Evolutionary conservation across 2,113 vertebrate species (phyloP), one percentile per base, ranked within the genome.

Genomic region (Cynopterus brachyotis): DNA sequence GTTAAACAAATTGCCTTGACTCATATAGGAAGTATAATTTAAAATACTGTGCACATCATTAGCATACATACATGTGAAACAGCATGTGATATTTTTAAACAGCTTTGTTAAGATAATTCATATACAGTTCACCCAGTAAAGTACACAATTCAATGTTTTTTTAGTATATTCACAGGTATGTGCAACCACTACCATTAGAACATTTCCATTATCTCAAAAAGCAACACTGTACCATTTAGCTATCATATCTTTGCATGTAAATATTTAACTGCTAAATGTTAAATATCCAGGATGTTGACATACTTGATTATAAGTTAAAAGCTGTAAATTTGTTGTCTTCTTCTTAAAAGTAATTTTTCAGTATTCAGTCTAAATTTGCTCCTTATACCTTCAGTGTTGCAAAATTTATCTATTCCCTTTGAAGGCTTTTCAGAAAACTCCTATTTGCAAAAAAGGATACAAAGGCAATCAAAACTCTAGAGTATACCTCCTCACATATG

Each of bases 1-100:
- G n/a, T 92, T 81, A 55, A 67, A 80, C 13, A 57, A 94, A 97
- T 24, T 92, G 9, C 8, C 50, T 72, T n/a, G 76, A 92, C 11
- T 90, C 47, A n/a, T 86, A 47, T 3, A 87, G 30, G 55, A 95
- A 97, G 86, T 40, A 42, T 1, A 82, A 96, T 85, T 85, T 92
- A 67, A 92, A 85, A 89, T 70, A 73, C 9, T 42, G 7, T 87
- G 45, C 37, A 94, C 26, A 84, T 37, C 30, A 91, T 70, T 76
- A 94, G 30, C 57, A 81, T 66, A 93, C 24, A 93, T 10, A 80
- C 37, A 76, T n/a, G 45, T 92, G 15, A 70, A 95, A 95, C 88
- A 82, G 20, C 45, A 76, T 45, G 22, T 35, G 17, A 62, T 92
- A 89, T 75, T 72, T 91, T 84, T 59, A 53, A 79, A 73, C 8